phyloP scores from a whole-genome alignment of 1,140 invertebrate species.

The Pteromalus puparum region DNA sequence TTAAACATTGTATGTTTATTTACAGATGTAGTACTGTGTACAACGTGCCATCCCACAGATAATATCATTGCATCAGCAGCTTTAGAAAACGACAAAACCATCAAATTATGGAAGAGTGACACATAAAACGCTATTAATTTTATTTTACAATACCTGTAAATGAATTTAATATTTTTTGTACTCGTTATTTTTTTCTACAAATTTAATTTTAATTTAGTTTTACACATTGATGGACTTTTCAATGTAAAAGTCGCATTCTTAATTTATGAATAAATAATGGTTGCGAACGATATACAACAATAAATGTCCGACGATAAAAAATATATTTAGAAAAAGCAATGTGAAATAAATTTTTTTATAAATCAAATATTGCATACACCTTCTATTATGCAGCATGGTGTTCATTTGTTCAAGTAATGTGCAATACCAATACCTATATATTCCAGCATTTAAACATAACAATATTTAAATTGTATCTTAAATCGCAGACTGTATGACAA shows the following conservation, averaged over 20 bases:
- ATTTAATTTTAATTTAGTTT: slow-evolving; percentile 2
- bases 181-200: background rate
- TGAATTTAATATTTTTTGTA: background rate
- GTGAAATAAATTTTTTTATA: background rate
- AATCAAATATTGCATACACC: background rate
- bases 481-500: too few relatives aligned
- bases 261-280: background rate
- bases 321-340: background rate
- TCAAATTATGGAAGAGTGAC: slow-evolving; percentile 99
- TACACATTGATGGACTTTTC: background rate
- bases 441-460: background rate
- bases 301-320: background rate
- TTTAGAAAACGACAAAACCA: slow-evolving; percentile 98
- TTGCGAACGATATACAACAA: background rate
- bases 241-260: background rate
- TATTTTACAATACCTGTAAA: background rate
- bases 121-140: slow-evolving; percentile 78
- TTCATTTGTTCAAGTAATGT: background rate
- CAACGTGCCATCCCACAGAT: slow-evolving; percentile 98
- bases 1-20: slow-evolving; percentile 58
- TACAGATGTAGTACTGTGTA: slow-evolving; percentile 97
- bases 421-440: background rate
- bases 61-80: slow-evolving; percentile 99
- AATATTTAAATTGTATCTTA: background rate
- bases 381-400: background rate